Evolutionary conservation across 2,888 invertebrate genomes (phyloP).

Genomic region (Emmelina monodactyla): DNA sequence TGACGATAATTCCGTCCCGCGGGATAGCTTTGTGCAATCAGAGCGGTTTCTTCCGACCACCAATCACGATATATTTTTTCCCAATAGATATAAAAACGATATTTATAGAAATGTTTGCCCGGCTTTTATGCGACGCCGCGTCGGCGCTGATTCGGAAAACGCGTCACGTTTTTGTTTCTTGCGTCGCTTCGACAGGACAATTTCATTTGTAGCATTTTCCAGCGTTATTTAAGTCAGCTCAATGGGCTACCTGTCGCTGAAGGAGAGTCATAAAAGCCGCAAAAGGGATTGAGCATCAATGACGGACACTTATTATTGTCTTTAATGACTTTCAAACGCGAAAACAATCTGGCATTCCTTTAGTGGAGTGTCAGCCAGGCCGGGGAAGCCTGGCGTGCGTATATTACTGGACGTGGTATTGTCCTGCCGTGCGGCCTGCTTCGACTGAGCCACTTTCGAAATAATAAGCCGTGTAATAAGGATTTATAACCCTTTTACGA

Average conservation of each 20-base stretch:
- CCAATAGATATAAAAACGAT: slow-evolving; percentile 24
- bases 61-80: slow-evolving; percentile 28
- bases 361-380: too few relatives aligned
- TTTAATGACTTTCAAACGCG: too few relatives aligned
- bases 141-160: slow-evolving; percentile 4
- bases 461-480: slow-evolving; percentile 59
- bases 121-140: slow-evolving; percentile 19
- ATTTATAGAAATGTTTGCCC: slow-evolving; percentile 14
- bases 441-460: slow-evolving; percentile 39
- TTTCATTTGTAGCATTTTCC: too few relatives aligned
- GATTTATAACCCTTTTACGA: slow-evolving; percentile 51
- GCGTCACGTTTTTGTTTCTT: background rate
- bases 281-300: too few relatives aligned
- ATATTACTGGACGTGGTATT: slow-evolving; percentile 36
- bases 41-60: slow-evolving; percentile 50
- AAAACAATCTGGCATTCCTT: too few relatives aligned
- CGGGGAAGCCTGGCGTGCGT: slow-evolving; percentile 16
- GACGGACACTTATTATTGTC: too few relatives aligned
- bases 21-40: slow-evolving; percentile 63
- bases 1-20: slow-evolving; percentile 54
- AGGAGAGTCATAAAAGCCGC: too few relatives aligned
- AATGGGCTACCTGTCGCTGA: too few relatives aligned
- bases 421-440: slow-evolving; percentile 35
- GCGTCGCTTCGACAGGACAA: too few relatives aligned
- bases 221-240: too few relatives aligned